Percentiles rank a stretch among this genome's conserved stretches.
Evolutionary conservation across 2,888 invertebrate genomes (phyloP).

Genomic region (Uloborus plumipes): DNA sequence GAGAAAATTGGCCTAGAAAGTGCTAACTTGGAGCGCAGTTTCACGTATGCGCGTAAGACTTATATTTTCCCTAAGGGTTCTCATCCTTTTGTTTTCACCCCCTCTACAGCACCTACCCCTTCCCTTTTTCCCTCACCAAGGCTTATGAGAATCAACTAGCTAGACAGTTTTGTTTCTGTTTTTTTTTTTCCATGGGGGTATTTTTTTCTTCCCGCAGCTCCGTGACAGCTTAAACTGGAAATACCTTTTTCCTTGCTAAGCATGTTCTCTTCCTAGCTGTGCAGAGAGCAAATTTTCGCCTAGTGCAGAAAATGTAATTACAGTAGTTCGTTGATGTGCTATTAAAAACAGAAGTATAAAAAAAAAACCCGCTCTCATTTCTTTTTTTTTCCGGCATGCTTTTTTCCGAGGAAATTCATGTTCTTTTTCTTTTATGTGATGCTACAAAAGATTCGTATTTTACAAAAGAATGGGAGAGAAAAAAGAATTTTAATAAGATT

Average conservation of each 20-base stretch:
- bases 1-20: constrained; percentile 58
- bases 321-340: constrained; percentile 44
- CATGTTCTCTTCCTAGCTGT: constrained; percentile 35
- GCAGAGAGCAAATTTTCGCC: constrained; percentile 43
- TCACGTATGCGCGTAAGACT: no score
- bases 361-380: constrained; percentile 15
- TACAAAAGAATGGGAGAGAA: constrained; percentile 5
- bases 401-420: constrained; percentile 6
- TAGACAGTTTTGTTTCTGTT: constrained; percentile 40
- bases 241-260: constrained; percentile 43
- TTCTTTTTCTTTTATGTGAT: constrained; percentile 23
- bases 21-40: constrained; percentile 5
- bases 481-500: constrained; percentile 51
- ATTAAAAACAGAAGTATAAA: constrained; percentile 37
- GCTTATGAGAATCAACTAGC: constrained; percentile 44
- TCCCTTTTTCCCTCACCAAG: constrained; percentile 16
- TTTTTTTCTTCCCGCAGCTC: constrained; percentile 35
- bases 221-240: constrained; percentile 53
- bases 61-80: constrained; percentile 39
- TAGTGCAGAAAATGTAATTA: constrained; percentile 56
- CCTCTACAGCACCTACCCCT: constrained; percentile 37
- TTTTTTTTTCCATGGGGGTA: constrained; percentile 9
- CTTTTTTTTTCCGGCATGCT: background rate
- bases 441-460: constrained; percentile 41
- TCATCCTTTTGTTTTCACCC: constrained; percentile 38